Evolutionary conservation across 2,113 vertebrate species (phyloP).

Genomic region (Hippocampus comes): DNA sequence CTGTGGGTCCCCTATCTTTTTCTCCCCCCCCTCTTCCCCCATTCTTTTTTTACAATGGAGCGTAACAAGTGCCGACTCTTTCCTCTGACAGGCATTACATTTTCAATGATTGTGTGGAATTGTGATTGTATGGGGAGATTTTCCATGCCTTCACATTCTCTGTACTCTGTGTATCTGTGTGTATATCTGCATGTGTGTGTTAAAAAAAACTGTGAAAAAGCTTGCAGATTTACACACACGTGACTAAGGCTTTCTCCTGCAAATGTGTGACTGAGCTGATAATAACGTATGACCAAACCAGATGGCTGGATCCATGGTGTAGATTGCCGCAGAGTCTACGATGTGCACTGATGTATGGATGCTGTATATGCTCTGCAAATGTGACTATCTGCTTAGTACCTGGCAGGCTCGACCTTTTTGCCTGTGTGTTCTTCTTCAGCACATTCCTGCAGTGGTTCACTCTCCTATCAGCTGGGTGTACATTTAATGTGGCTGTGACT

Average conservation of each 20-base stretch:
- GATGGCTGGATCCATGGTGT: conserved; percentile 35
- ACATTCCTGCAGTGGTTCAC: conserved; percentile 55
- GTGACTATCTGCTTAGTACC: not conserved
- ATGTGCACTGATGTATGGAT: not conserved
- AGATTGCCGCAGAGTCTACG: conserved; percentile 22
- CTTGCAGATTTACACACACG: conserved; percentile 4
- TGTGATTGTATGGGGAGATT: conserved; percentile 41
- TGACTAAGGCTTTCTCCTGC: conserved; percentile 16
- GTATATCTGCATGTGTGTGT: conserved; percentile 9
- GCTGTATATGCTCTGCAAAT: not conserved
- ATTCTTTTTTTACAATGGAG: conserved; percentile 34
- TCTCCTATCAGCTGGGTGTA: conserved; percentile 60
- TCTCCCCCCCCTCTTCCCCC: not conserved
- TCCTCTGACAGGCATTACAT: conserved; percentile 56
- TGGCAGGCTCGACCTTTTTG: not conserved
- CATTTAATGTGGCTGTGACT: conserved; percentile 46
- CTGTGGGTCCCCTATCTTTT: conserved; percentile 27
- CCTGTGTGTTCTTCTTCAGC: conserved; percentile 17
- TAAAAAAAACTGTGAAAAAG: conserved; percentile 10
- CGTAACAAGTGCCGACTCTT: conserved; percentile 36
- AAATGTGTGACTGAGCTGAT: conserved; percentile 16
- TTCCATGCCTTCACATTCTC: conserved; percentile 33
- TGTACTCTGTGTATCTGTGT: not conserved
- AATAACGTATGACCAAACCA: conserved; percentile 40
- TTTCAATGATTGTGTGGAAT: conserved; percentile 55